These are phyloP conservation scores for Ectropis grisescens DNA, from an alignment of 1,140 invertebrate genomes.

Conservation along the genomic window DNA sequence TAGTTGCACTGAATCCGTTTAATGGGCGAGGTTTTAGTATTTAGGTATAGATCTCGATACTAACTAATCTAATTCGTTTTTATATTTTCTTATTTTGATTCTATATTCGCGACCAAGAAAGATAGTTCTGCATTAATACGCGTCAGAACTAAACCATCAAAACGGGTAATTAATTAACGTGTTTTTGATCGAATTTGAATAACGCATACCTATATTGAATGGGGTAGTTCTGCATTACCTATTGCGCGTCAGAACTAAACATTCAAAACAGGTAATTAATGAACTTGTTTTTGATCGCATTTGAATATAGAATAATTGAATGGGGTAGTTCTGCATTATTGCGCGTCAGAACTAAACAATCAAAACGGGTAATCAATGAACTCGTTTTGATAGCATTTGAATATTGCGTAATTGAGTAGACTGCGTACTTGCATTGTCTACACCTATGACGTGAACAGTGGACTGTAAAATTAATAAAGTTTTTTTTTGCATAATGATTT, in stretches of 20 bases:
- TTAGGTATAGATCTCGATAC: too few species aligned
- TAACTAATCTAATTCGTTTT: background rate
- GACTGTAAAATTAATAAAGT: slow-evolving; percentile 15
- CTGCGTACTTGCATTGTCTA: slow-evolving; percentile 10
- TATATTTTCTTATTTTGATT: slow-evolving; percentile 2
- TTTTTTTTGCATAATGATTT: slow-evolving; percentile 8
- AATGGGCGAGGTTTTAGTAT: too few species aligned
- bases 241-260: too few species aligned
- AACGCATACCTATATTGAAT: too few species aligned
- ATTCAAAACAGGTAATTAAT: too few species aligned
- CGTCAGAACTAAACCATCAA: slow-evolving; percentile 12
- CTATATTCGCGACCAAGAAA: slow-evolving; percentile 3
- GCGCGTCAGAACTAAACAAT: too few species aligned
- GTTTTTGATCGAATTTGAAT: too few species aligned
- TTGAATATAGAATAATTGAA: background rate
- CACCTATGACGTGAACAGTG: slow-evolving; percentile 12
- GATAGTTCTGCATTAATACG: slow-evolving; percentile 7
- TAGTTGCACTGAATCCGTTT: slow-evolving; percentile 15
- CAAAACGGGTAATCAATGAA: too few species aligned
- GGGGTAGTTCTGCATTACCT: too few species aligned
- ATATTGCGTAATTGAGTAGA: slow-evolving; percentile 10
- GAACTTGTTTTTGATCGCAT: too few species aligned
- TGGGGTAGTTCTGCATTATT: too few species aligned
- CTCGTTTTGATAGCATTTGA: slow-evolving; percentile 3
- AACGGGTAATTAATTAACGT: too few species aligned